A percentile compares a stretch with the other conserved stretches of the same genome.
These are phyloP conservation scores for Ciconia stormi DNA, from an alignment of 2,113 vertebrate species.

Conservation along the genomic window DNA sequence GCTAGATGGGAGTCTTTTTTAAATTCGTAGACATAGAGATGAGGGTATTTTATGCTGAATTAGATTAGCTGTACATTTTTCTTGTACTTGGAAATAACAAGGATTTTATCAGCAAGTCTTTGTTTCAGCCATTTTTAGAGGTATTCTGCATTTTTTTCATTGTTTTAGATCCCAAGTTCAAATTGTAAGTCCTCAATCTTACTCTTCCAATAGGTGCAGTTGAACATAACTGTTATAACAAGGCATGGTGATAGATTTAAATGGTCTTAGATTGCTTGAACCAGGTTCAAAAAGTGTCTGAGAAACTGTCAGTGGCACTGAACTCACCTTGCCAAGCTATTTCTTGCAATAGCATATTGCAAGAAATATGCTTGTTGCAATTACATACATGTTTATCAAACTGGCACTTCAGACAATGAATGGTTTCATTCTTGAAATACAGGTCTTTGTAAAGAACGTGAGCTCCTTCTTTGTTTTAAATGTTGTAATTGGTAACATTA, in stretches of 20 bases:
- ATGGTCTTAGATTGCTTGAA: neutral
- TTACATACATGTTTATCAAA: neutral
- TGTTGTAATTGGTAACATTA: neutral
- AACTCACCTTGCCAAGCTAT: neutral
- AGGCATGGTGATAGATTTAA: neutral
- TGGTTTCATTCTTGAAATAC: neutral
- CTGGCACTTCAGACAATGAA: neutral
- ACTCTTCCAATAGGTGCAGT: neutral
- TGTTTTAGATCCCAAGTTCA: neutral
- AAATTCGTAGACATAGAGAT: neutral
- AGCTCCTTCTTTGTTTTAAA: neutral
- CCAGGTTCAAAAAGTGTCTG: neutral
- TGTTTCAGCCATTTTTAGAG: neutral
- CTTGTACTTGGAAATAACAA: neutral
- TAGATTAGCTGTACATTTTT: neutral
- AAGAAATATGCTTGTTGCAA: too few relatives aligned
- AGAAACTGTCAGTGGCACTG: neutral
- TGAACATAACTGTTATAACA: neutral
- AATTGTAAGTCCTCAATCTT: neutral
- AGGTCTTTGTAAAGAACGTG: neutral
- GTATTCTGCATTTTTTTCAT: neutral
- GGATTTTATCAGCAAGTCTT: neutral
- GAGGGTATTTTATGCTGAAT: neutral
- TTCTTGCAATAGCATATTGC: too few relatives aligned
- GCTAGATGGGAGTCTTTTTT: neutral